Base-by-base conservation (phyloP, 2,113 vertebrate genomes). In the Coturnix japonica region DNA sequence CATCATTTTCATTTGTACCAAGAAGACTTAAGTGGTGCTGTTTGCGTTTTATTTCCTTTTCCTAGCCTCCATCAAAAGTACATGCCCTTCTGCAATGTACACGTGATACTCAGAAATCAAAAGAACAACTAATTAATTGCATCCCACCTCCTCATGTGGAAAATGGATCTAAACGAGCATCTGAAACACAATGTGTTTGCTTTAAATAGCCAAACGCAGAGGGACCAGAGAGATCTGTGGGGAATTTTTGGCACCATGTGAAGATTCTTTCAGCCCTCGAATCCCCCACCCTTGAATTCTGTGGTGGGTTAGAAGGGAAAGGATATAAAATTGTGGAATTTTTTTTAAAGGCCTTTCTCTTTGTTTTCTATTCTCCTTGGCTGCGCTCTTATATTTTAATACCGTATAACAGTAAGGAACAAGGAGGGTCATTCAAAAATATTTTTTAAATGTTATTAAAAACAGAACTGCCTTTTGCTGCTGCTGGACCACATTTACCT, bases 381-480 rank as follows among this genome's bases (percentile, higher is more conserved):
- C 96, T 85, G 81, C 3, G 0, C 91, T 94, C 80, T 88, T 96
- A 94, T 93, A 95, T 87, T 95, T 96, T 95, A 96, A 95, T 96
- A 92, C 69, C 0, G 26, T 95, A 84, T 96, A 96, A 96, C 93
- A 95, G 94, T 89, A 96, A 96, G 91, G 92, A 94, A 95, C 95
- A 95, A 94, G 95, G 89, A 96, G 77, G 89, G 92, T 95, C 75
- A 95, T 96, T 96, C 85, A 93, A 95, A 95, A 96, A 96, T 96
- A 96, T 95, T 95, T 96, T 95, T 94, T 83, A 96, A 91, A 95
- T 89, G 95, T 97, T 97, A 96, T 96, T 96, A 94, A 93, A 97
- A 95, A 46, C 95, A 96, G 95, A 96, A 43, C 64, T 85, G 74
- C 69, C 84, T 90, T 92, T 87, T 92, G 75, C 79, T 92, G 89